These are phyloP conservation scores for Bombus fervidus DNA, from an alignment of 1,140 invertebrate species.

Conservation along the genomic window DNA sequence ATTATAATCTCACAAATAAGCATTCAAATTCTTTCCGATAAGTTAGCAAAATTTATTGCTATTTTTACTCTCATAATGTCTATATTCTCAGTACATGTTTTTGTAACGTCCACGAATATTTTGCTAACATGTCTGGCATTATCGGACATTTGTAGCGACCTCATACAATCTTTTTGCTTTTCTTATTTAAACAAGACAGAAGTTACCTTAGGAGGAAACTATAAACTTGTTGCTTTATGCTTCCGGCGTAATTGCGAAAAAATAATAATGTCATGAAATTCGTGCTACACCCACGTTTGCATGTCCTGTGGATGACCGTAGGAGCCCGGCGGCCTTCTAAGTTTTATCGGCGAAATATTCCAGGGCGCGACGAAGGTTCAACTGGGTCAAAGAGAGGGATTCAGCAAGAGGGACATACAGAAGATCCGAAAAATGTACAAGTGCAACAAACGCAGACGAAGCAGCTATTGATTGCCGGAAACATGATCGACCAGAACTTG, in stretches of 20 bases:
- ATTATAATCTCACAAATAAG: too few relatives aligned
- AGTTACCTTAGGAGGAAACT: background rate
- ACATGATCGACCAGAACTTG: background rate
- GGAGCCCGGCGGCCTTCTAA: constrained; percentile 60
- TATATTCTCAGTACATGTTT: background rate
- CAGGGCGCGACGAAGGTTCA: constrained; percentile 55
- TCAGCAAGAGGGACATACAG: constrained; percentile 87
- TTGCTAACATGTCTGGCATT: background rate
- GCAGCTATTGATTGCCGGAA: constrained; percentile 36
- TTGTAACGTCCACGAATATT: background rate
- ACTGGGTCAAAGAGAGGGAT: constrained; percentile 87
- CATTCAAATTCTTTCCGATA: too few relatives aligned
- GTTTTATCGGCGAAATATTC: constrained; percentile 67
- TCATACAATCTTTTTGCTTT: too few relatives aligned
- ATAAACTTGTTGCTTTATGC: background rate
- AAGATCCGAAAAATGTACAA: constrained; percentile 91
- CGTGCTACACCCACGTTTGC: background rate
- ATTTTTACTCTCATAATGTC: background rate
- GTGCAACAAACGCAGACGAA: constrained; percentile 82
- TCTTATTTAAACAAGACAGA: background rate
- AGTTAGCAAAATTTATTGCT: too few relatives aligned
- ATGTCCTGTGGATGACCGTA: constrained; percentile 27
- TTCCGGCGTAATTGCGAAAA: background rate
- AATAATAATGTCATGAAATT: background rate
- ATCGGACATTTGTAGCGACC: background rate